Base-by-base conservation (phyloP, 2,113 vertebrate species). In the zebrafish (Danio rerio) region DNA sequence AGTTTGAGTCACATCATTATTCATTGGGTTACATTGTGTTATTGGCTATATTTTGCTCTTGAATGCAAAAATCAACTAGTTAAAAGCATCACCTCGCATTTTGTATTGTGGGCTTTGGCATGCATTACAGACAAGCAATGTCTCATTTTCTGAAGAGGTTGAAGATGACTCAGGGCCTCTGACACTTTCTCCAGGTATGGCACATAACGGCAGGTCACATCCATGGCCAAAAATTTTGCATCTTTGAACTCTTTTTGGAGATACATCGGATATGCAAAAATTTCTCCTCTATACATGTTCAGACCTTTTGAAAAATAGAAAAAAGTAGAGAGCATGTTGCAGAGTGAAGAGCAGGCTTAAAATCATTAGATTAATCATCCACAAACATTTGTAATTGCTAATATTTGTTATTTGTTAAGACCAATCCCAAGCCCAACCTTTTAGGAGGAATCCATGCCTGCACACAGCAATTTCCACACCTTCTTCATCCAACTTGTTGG, bases 131-230 rank as follows among this genome's bases (percentile, higher is more conserved):
- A 70, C 12, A 81, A 66, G 52, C 65, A 70, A 47, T 47, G 66
- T 59, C 21, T 81, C 66, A 59, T 71, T 43, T 59, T 59, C 56
- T 72, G 40, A 70, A 81, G 78, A 55, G 78, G 40, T 8, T 56
- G 40, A 13, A 81, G 78, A 80, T 80, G 66, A 59, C 6, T 76
- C 73, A 76, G 55, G 53, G 31, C 52, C 18, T 81, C 79, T 43
- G 79, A 56, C 65, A 81, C 79, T 47, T 71, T 81, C 31, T 70
- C 42, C 11, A 71, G 11, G 42, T 81, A 81, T 45, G 65, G 68
- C 43, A 81, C 55, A 45, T 81, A 81, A 52, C 55, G 55, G 45
- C 80, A 81, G 80, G 80, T 81, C 69, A 73, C 80, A 62, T 81
- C 69, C 55, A 74, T 72, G 43, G 68, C 20, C n/a, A 81, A 81